Evolutionary conservation across 2,888 invertebrate species (phyloP), one percentile per base, ranked within the genome.

Genomic region (Augochlorella aurata): DNA sequence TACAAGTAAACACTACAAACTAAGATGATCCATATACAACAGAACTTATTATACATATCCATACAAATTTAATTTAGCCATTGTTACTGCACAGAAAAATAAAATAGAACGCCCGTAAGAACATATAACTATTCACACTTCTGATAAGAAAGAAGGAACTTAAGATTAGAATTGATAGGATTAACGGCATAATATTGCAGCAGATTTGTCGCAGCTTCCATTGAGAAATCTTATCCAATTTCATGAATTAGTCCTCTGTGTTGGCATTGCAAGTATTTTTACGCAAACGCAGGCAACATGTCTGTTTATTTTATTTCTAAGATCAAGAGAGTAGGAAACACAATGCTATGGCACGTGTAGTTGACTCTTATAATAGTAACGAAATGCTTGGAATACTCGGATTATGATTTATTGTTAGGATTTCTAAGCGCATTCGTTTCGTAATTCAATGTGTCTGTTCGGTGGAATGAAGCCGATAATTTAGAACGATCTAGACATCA

Each of bases 401-500:
- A 29, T 29, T 61, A 61, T 16, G 61, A 29, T 61, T 24, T 29
- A 24, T 58, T 24, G 8, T 61, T 5, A 24, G 18, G 8, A 8
- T 18, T 21, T 24, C 58, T 24, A 24, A 45, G 38, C 21, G 16
- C 10, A 16, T 65, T 38, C 61, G 24, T 54, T 14, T 66, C 29
- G 29, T 69, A 44, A 66, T 61, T 44, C 65, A 10, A 14, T 45
- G 14, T 61, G 10, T 76, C 65, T 29, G 66, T 38, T 16, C 49
- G 24, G 29, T 61, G 16, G 18, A 67, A 75, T 66, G 29, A 67
- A 58, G 24, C 52, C 47, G 61, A 67, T 71, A 49, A 78, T 76
- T 83, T 65, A 12, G 63, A 61, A 67, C 52, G 77, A 67, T 54
- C 38, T 67, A 79, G 71, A 80, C 77, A 69, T 71, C 66, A 58